These are phyloP conservation scores for Drosophila neocordata DNA, from an alignment of 1,140 invertebrate genomes.

Conservation along the genomic window DNA sequence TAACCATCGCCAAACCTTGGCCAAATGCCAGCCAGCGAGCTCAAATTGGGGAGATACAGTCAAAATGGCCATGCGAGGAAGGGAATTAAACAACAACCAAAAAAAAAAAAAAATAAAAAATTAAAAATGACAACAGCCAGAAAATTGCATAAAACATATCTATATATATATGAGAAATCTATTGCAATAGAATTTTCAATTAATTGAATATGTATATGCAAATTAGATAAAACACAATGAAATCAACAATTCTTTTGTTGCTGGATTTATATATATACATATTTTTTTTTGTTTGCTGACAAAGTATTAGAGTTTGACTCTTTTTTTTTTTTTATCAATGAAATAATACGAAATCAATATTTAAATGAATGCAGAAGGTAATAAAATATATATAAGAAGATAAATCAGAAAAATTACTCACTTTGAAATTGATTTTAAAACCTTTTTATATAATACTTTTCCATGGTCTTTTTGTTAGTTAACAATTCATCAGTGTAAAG, in stretches of 20 bases:
- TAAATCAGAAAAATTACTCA: neutral
- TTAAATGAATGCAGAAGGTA: neutral
- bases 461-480: no score
- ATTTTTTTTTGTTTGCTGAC: neutral
- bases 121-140: neutral
- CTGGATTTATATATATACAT: neutral
- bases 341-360: conserved; percentile 1
- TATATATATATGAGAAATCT: neutral
- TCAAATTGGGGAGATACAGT: neutral
- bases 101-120: neutral
- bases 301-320: neutral
- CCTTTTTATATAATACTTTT: neutral
- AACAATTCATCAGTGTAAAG: no score
- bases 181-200: neutral
- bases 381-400: neutral
- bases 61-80: conserved; percentile 10
- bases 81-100: neutral
- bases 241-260: conserved; percentile 9
- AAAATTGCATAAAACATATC: neutral
- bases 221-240: neutral
- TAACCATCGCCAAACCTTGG: conserved; percentile 1
- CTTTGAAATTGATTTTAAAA: neutral
- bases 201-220: conserved; percentile 19
- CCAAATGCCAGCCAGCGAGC: neutral
- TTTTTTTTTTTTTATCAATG: neutral